Conservation (phyloP, 2,797 vertebrate genomes). For the Brachyrhaphis roseni region DNA sequence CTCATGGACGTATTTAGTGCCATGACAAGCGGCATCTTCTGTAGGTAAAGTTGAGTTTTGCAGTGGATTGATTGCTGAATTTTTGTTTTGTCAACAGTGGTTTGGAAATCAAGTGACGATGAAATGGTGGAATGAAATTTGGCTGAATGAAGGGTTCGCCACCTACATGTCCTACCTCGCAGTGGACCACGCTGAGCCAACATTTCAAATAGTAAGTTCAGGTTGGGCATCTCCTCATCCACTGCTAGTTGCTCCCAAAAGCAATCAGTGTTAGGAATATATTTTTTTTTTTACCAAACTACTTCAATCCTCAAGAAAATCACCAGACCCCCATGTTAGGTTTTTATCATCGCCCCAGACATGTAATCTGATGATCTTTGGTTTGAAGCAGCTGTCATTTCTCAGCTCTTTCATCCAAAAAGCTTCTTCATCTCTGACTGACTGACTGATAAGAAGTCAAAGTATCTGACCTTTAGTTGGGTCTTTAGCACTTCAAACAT, state of each 20-base stretch:
- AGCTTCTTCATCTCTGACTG: neutral
- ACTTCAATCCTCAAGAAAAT: neutral
- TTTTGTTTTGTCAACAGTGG: constrained; percentile 73
- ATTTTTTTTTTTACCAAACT: neutral
- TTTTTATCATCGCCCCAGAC: neutral
- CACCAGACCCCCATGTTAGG: neutral
- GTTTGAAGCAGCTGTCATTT: neutral
- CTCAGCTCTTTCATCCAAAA: neutral
- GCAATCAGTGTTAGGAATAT: neutral
- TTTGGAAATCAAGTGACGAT: constrained; percentile 86
- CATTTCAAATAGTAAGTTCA: constrained; percentile 70
- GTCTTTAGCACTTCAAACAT: neutral
- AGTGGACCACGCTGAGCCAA: constrained; percentile 49
- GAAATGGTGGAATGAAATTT: constrained; percentile 84
- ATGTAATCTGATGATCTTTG: neutral
- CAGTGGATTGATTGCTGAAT: neutral
- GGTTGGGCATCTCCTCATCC: neutral
- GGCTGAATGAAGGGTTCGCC: constrained; percentile 84
- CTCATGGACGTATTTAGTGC: neutral
- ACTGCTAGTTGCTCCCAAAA: neutral
- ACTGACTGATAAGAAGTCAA: neutral
- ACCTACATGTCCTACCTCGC: constrained; percentile 70
- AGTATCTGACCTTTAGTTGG: constrained; percentile 1
- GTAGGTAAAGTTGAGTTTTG: neutral
- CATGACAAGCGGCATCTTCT: neutral